Evolutionary conservation across 2,113 vertebrate species (phyloP).

Genomic region (Planiliza haematocheilus): DNA sequence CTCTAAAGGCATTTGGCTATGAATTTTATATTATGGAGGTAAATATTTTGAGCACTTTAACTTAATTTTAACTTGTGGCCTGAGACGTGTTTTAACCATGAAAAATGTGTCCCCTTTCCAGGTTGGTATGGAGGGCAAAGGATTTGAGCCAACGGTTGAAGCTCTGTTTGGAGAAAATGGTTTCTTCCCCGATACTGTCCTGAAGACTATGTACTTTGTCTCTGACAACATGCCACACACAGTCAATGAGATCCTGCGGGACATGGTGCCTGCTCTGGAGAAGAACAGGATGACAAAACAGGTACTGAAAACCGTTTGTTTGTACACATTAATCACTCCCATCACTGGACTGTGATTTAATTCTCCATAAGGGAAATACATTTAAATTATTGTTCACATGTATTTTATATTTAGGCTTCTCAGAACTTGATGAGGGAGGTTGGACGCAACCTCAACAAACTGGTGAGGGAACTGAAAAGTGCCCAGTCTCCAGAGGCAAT

Average conservation of each 20-base stretch:
- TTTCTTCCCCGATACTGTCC: constrained; percentile 92
- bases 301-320: constrained; percentile 59
- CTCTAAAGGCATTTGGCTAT: constrained; percentile 87
- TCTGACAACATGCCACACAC: constrained; percentile 85
- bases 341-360: background rate
- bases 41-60: constrained; percentile 25
- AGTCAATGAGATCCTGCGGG: constrained; percentile 84
- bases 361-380: background rate
- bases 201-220: constrained; percentile 90
- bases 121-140: constrained; percentile 93
- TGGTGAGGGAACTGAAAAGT: constrained; percentile 84
- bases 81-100: background rate
- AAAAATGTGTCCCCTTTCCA: constrained; percentile 57
- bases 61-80: background rate
- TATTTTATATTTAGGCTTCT: constrained; percentile 55
- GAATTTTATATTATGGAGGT: constrained; percentile 94
- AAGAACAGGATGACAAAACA: constrained; percentile 78
- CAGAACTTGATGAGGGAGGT: constrained; percentile 87
- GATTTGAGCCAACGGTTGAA: constrained; percentile 92
- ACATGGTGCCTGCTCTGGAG: constrained; percentile 84
- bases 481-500: constrained; percentile 88
- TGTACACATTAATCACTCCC: background rate
- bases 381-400: background rate
- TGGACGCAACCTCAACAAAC: constrained; percentile 84
- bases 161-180: constrained; percentile 92